Base-by-base conservation (phyloP, 2,113 vertebrate genomes). In the Chloropsis hardwickii region DNA sequence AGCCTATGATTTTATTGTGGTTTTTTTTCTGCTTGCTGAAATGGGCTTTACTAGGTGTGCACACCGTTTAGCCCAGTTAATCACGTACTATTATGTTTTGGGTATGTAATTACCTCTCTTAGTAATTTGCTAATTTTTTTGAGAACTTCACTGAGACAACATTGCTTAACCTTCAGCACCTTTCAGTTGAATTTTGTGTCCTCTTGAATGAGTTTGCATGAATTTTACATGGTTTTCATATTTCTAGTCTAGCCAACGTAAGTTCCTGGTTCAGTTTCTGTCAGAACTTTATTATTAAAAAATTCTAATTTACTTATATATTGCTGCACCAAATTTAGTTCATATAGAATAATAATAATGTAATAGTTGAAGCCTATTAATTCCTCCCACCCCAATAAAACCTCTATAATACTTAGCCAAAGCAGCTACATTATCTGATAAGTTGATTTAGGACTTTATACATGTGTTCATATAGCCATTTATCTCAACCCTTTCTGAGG, bases 401-500 rank as follows among this genome's bases (percentile, higher is more conserved):
- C 54, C 65, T 95, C 79, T 81, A 28, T 61, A 80, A 74, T 91
- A 66, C 77, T 83, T 96, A 85, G 85, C 96, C 88, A 86, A 96
- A 97, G 94, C 88, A 97, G 51, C 74, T 79, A 92, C 60, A 81
- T 95, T 96, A 95, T 96, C 94, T 97, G 94, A 94, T 97, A 90
- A 91, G 66, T 97, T 96, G 95, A 95, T 97, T 97, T 93, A 95
- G 92, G 88, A 78, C 94, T 97, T 97, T 94, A 62, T 96, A 97
- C 90, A 79, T 97, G 82, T 95, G 91, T 96, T 95, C 95, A 67
- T 89, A 92, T 90, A 97, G 86, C 78, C 97, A 97, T 98, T 98
- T 98, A 98, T 97, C 97, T 97, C 95, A 94, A 17, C 83, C 74
- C 96, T 97, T 97, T 93, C 97, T 48, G 92, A 97, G 95, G 80